A percentile compares a stretch with the other conserved stretches of the same genome.
Conservation (phyloP, 2,113 vertebrate genomes). For the pig (Sus scrofa) region DNA sequence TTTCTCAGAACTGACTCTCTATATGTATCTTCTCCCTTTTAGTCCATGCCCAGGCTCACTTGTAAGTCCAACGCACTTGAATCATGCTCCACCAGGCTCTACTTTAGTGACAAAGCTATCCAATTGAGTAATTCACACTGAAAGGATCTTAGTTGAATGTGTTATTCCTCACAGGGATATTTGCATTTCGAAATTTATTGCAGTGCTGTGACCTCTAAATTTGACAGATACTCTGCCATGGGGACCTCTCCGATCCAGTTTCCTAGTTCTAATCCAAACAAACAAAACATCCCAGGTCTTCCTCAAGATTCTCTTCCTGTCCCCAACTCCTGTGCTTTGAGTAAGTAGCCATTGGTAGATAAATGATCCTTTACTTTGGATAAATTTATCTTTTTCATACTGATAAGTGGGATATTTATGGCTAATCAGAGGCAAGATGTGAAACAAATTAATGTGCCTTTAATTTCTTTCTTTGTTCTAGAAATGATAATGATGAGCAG, state of each 20-base stretch:
- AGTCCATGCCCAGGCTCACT: background rate
- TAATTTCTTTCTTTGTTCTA: conserved; percentile 64
- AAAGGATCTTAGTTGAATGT: background rate
- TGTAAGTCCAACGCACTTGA: background rate
- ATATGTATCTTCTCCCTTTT: background rate
- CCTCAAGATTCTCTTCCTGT: background rate
- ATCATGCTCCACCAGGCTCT: background rate
- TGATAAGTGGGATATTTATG: conserved; percentile 60
- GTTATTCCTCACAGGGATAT: conserved; percentile 6
- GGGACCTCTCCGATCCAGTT: background rate
- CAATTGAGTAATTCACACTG: conserved; percentile 1
- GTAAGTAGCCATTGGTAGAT: conserved; percentile 18
- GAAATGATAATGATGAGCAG: conserved; percentile 11
- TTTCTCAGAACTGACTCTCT: background rate
- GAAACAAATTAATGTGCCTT: conserved; percentile 40
- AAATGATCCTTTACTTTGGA: background rate
- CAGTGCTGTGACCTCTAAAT: background rate
- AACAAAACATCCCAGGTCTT: background rate
- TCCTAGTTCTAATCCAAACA: conserved; percentile 41
- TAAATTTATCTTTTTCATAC: conserved; percentile 51
- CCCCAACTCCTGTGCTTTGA: background rate
- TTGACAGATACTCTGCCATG: background rate
- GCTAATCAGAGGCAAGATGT: conserved; percentile 6
- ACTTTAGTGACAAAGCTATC: background rate
- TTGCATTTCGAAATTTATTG: conserved; percentile 41